Percentiles rank a stretch among this genome's conserved stretches.
Conservation (phyloP, 2,888 invertebrate species). For the Nomada fabriciana region DNA sequence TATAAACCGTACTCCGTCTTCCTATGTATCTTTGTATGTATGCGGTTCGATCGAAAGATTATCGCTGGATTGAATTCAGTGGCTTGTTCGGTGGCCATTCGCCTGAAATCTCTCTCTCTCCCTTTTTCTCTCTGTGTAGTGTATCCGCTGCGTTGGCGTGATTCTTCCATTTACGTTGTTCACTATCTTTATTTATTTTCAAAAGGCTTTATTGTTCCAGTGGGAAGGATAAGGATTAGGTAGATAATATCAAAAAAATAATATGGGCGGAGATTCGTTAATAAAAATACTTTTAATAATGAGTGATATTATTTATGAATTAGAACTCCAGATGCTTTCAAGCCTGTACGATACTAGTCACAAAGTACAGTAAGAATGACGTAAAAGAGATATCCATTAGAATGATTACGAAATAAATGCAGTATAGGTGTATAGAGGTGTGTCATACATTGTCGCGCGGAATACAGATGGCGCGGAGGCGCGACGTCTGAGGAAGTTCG, state of each 20-base stretch:
- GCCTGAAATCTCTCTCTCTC: constrained; percentile 17
- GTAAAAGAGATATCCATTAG: too few relatives aligned
- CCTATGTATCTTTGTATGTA: constrained; percentile 6
- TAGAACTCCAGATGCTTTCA: too few relatives aligned
- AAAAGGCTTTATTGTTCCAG: not conserved
- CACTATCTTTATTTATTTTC: constrained; percentile 25
- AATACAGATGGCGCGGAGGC: too few relatives aligned
- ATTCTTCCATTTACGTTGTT: constrained; percentile 24
- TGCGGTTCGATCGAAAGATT: constrained; percentile 35
- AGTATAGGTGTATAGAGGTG: too few relatives aligned
- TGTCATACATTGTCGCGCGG: too few relatives aligned
- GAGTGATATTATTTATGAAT: too few relatives aligned
- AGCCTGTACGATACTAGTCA: too few relatives aligned
- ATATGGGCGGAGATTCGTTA: too few relatives aligned
- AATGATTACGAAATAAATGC: too few relatives aligned
- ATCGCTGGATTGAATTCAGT: constrained; percentile 45
- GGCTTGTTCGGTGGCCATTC: constrained; percentile 22
- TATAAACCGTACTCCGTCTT: constrained; percentile 1
- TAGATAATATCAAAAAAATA: not conserved
- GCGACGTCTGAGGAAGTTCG: too few relatives aligned
- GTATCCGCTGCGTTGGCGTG: not conserved
- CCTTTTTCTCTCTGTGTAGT: not conserved
- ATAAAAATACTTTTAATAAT: too few relatives aligned
- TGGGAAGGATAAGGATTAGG: not conserved
- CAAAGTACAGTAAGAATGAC: too few relatives aligned